Evolutionary conservation across 2,888 invertebrate genomes (phyloP).

Genomic region (Scaptomyza cyrtandrae): DNA sequence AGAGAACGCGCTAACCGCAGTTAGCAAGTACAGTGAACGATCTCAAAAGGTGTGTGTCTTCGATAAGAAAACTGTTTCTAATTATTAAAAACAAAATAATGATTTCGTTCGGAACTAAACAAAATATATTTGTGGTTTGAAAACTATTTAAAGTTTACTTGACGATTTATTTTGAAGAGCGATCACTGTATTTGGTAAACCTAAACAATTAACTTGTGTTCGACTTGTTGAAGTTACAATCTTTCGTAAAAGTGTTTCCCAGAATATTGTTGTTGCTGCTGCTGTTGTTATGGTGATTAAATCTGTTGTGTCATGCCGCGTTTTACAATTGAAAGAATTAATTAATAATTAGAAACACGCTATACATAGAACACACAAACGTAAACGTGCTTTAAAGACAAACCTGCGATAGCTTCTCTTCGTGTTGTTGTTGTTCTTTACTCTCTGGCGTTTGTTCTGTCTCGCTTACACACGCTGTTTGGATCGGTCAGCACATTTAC

Average conservation of each 20-base stretch:
- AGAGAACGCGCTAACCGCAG: background rate
- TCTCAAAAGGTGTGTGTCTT: background rate
- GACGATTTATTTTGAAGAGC: background rate
- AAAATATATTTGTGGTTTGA: no score
- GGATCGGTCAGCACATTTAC: constrained; percentile 14
- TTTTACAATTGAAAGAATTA: constrained; percentile 26
- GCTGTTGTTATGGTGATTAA: constrained; percentile 2
- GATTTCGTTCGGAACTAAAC: no score
- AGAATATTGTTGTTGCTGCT: constrained; percentile 2
- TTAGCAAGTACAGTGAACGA: constrained; percentile 1
- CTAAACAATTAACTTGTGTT: constrained; percentile 1
- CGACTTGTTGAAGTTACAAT: constrained; percentile 1
- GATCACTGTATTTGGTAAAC: background rate
- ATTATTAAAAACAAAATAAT: no score
- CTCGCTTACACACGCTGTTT: background rate
- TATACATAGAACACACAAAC: constrained; percentile 12
- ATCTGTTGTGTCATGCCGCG: constrained; percentile 47
- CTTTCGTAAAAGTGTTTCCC: background rate
- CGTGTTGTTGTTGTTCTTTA: constrained; percentile 3
- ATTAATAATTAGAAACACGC: constrained; percentile 36
- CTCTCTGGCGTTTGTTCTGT: background rate
- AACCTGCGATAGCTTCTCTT: constrained; percentile 10
- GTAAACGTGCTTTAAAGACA: constrained; percentile 15
- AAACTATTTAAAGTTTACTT: no score
- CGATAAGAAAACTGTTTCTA: background rate